These are phyloP conservation scores for Cetoscarus ocellatus DNA, from an alignment of 2,797 vertebrate genomes.

Conservation along the genomic window DNA sequence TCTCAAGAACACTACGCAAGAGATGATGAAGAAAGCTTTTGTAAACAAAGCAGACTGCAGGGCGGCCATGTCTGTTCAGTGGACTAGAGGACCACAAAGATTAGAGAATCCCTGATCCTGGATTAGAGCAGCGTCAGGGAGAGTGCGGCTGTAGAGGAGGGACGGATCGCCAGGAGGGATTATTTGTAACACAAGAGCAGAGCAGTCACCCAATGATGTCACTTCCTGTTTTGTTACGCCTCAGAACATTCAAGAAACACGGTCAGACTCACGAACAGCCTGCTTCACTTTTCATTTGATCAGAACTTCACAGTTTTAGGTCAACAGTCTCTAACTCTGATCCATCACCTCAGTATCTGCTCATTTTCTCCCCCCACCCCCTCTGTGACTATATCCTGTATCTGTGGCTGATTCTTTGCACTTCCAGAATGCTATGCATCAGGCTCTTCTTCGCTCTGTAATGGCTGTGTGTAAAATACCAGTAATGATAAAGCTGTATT, in stretches of 20 bases:
- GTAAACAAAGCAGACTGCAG: slow-evolving; percentile 28
- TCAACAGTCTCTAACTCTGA: slow-evolving; percentile 41
- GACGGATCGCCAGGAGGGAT: slow-evolving; percentile 39
- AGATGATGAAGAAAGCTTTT: slow-evolving; percentile 42
- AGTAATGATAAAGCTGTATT: slow-evolving; percentile 60
- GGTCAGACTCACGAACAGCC: slow-evolving; percentile 29
- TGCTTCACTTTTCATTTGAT: slow-evolving; percentile 21
- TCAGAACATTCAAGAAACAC: slow-evolving; percentile 43
- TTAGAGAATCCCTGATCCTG: slow-evolving; percentile 62
- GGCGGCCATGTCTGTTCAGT: slow-evolving; percentile 17
- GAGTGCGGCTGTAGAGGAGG: not conserved
- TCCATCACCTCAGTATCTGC: slow-evolving; percentile 54
- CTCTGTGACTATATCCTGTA: slow-evolving; percentile 49
- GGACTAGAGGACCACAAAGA: slow-evolving; percentile 36
- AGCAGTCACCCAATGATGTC: slow-evolving; percentile 62
- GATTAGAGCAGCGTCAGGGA: slow-evolving; percentile 57
- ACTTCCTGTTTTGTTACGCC: slow-evolving; percentile 59
- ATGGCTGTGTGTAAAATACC: slow-evolving; percentile 68
- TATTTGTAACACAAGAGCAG: slow-evolving; percentile 52
- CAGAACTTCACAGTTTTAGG: slow-evolving; percentile 40
- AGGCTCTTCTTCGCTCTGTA: slow-evolving; percentile 70
- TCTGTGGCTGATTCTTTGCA: slow-evolving; percentile 76
- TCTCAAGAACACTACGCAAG: slow-evolving; percentile 63
- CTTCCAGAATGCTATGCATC: slow-evolving; percentile 78
- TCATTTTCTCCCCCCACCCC: slow-evolving; percentile 46